Conservation (phyloP, 2,113 vertebrate genomes). For the Hydropotes inermis region DNA sequence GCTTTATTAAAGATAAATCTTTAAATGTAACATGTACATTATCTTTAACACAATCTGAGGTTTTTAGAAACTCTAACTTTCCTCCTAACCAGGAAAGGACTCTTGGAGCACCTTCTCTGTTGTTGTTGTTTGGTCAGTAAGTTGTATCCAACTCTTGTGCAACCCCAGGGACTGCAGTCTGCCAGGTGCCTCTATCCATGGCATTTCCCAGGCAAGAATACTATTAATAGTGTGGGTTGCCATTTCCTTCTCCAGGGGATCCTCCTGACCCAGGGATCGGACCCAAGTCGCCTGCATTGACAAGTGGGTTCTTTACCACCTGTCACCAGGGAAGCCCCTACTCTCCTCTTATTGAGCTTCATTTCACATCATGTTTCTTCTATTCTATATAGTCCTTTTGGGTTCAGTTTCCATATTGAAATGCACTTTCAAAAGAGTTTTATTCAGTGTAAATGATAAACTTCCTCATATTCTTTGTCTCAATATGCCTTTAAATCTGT, state of each 20-base stretch:
- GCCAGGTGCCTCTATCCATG: background rate
- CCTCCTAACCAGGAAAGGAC: background rate
- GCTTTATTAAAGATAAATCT: background rate
- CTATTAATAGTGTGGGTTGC: background rate
- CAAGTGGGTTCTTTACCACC: background rate
- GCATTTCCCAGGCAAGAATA: background rate
- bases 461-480: background rate
- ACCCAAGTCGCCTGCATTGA: background rate
- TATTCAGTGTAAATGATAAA: background rate
- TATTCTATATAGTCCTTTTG: background rate
- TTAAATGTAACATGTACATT: background rate
- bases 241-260: background rate
- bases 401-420: background rate
- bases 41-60: background rate
- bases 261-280: background rate
- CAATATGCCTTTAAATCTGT: background rate
- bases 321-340: background rate
- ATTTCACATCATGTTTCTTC: background rate
- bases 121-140: background rate
- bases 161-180: background rate
- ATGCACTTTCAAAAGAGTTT: background rate
- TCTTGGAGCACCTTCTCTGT: background rate
- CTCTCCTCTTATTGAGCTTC: background rate
- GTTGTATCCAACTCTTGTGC: background rate
- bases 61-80: background rate